Percentiles rank a stretch among this genome's conserved stretches.
These are phyloP conservation scores for Cheilosia grossa DNA, from an alignment of 2,888 invertebrate species.

Conservation along the genomic window DNA sequence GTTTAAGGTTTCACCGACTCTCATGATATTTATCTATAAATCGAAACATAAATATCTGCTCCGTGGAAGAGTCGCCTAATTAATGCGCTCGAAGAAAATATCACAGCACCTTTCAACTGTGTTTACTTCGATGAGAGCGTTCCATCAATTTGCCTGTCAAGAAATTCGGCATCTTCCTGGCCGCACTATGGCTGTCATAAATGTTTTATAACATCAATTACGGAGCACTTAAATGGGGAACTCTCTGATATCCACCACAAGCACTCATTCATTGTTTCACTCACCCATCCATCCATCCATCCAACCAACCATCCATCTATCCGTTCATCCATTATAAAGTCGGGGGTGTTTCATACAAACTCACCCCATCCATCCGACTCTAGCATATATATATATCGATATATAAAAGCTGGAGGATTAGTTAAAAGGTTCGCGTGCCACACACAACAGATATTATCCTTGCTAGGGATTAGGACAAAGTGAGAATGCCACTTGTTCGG, in stretches of 20 bases:
- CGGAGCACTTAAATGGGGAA: slow-evolving; percentile 81
- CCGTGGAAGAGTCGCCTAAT: not conserved
- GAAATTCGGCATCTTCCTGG: slow-evolving; percentile 63
- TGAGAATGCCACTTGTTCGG: slow-evolving; percentile 72
- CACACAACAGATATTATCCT: slow-evolving; percentile 49
- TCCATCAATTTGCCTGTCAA: slow-evolving; percentile 72
- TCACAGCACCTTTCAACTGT: slow-evolving; percentile 6
- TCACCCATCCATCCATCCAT: slow-evolving; percentile 61
- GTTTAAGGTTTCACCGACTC: not conserved
- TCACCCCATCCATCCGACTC: slow-evolving; percentile 22
- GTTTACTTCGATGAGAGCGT: slow-evolving; percentile 52
- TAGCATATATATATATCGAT: slow-evolving; percentile 44
- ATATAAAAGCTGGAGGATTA: slow-evolving; percentile 64
- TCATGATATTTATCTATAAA: not conserved
- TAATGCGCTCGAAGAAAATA: not conserved
- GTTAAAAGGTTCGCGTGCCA: slow-evolving; percentile 74
- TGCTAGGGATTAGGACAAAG: slow-evolving; percentile 60
- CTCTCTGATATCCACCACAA: slow-evolving; percentile 36
- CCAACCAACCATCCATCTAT: slow-evolving; percentile 56
- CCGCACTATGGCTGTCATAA: slow-evolving; percentile 83
- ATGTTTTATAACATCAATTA: slow-evolving; percentile 83
- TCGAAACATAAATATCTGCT: not conserved
- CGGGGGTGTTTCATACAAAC: not conserved
- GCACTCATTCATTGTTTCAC: slow-evolving; percentile 68
- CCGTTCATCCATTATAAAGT: slow-evolving; percentile 68